Percentiles rank a stretch among this genome's conserved stretches.
phyloP scores from a whole-genome alignment of 2,113 vertebrate genomes.

The Galbula dea region DNA sequence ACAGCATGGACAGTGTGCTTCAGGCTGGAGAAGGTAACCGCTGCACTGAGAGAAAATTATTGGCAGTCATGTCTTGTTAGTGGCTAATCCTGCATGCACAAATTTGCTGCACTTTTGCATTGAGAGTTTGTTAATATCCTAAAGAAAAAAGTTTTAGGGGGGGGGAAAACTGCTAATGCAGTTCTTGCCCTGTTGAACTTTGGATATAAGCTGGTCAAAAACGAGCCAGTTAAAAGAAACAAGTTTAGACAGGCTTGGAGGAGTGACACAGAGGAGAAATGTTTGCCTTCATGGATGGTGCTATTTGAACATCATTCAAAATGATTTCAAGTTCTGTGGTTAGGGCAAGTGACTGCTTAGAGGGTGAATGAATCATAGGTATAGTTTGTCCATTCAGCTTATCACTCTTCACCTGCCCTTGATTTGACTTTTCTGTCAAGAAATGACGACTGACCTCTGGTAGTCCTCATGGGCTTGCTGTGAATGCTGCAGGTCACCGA shows the following conservation, averaged over 20 bases:
- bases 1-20: conserved; percentile 93
- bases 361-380: background rate
- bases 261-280: background rate
- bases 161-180: background rate
- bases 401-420: background rate
- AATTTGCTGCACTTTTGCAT: background rate
- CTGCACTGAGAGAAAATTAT: background rate
- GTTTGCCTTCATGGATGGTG: background rate
- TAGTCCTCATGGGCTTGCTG: background rate
- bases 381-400: background rate
- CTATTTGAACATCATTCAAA: background rate
- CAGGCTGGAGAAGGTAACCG: conserved; percentile 85
- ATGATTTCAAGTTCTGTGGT: background rate
- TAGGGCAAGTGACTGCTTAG: background rate
- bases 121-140: background rate
- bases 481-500: background rate
- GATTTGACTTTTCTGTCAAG: background rate
- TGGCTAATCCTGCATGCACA: background rate
- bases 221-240: background rate
- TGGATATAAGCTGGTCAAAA: background rate
- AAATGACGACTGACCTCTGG: background rate
- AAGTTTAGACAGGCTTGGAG: background rate
- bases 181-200: background rate
- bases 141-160: background rate
- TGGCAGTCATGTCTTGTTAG: background rate